Base-by-base conservation (phyloP, 53 echinoderm and acorn worm genomes). In the Echinometra lucunter region DNA sequence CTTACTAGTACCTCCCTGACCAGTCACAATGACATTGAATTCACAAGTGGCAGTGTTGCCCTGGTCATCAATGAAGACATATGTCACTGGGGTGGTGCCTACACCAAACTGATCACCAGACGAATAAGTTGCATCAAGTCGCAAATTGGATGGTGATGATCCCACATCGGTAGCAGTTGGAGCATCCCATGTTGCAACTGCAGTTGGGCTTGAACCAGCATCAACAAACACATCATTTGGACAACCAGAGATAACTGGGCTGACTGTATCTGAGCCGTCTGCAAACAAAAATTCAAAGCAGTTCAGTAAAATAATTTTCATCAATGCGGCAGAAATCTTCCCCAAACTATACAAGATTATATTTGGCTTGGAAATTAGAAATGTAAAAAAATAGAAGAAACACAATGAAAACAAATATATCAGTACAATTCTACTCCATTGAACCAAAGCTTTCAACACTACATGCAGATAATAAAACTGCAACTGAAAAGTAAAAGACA, bases 61-160 rank as follows among this genome's bases (percentile, higher is more conserved):
- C 92, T 49, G 60, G 3, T 56, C 38, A 75, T 96, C 95, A n/a
- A 88, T 60, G 93, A 96, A 95, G 19, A 58, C 35, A 70, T 96
- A 96, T 23, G 44, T 90, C 49, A 96, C 96, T 17, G 85, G 32
- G 40, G 95, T 96, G 19, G 81, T 49, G 3, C 96, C 96, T 34
- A 58, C 55, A 38, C 82, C 89, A 92, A 95, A 96, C 18, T 1
- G 34, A 27, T 49, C 53, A n/a, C 78, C 78, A 18, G 92, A 27
- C 35, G 35, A 37, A 30, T 27, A 19, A 6, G 74, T 55, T 3
- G 80, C 55, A 2, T 30, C 35, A 21, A 92, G 15, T 4, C 16
- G 18, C 78, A 78, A 7, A 17, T 18, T 27, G 7, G n/a, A 4
- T 0, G 13, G 9, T 53, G 13, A 53, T 4, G 45, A 25, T n/a